These are phyloP conservation scores for Bombylius major DNA, from an alignment of 2,888 invertebrate genomes.

Conservation along the genomic window DNA sequence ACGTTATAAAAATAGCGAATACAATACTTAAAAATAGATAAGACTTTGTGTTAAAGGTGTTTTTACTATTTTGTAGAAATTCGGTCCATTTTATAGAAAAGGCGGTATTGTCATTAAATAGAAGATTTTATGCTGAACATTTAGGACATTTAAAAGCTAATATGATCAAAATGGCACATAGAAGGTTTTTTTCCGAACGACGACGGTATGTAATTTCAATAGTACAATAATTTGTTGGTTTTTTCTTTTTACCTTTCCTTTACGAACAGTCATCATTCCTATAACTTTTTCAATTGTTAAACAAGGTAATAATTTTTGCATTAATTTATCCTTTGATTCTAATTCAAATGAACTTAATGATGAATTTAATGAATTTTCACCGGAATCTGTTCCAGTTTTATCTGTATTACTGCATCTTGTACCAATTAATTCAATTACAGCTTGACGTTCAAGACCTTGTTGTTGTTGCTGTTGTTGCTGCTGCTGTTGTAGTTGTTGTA, in stretches of 20 bases:
- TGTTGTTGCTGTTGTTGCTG: neutral
- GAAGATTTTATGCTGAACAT: too few species aligned
- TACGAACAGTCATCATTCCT: constrained; percentile 63
- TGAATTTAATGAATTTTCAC: constrained; percentile 21
- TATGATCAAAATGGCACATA: too few species aligned
- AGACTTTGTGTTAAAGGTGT: too few species aligned
- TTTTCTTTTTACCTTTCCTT: constrained; percentile 56
- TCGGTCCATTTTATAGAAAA: too few species aligned
- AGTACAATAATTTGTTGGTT: neutral
- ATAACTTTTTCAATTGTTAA: constrained; percentile 56
- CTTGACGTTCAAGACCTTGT: neutral
- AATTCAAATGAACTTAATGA: constrained; percentile 29
- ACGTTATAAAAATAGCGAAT: too few species aligned
- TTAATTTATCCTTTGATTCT: constrained; percentile 41
- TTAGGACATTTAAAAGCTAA: too few species aligned
- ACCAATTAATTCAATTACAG: neutral
- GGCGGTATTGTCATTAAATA: too few species aligned
- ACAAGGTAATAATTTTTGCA: constrained; percentile 51
- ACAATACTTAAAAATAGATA: too few species aligned
- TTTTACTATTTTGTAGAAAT: too few species aligned
- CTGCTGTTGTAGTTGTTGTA: constrained; percentile 26
- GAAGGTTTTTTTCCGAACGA: too few species aligned
- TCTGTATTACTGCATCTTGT: constrained; percentile 10
- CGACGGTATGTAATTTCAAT: neutral
- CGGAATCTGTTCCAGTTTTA: constrained; percentile 25